Percentiles rank a stretch among this genome's conserved stretches.
These are phyloP conservation scores for Fukomys damarensis DNA, from an alignment of 2,113 vertebrate species.

Conservation along the genomic window DNA sequence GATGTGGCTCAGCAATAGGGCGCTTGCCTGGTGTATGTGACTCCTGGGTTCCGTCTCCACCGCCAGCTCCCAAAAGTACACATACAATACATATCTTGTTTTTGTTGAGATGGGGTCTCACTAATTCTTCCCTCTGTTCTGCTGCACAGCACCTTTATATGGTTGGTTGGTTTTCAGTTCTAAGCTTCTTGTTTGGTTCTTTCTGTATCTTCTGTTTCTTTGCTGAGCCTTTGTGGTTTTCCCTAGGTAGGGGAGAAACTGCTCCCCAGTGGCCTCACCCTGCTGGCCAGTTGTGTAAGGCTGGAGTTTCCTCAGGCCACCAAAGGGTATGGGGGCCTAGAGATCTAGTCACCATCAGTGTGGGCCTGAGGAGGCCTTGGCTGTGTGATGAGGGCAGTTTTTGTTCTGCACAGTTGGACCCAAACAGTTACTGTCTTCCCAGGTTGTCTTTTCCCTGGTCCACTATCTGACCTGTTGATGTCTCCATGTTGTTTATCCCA, in stretches of 20 bases:
- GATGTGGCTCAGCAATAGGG: not conserved
- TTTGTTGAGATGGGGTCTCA: not conserved
- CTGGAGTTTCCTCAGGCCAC: not conserved
- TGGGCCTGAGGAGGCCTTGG: not conserved
- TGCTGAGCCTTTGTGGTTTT: not conserved
- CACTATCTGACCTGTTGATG: not conserved
- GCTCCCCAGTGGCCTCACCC: not conserved
- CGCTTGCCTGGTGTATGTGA: too few relatives aligned
- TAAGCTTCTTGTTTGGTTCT: not conserved
- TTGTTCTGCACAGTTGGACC: not conserved
- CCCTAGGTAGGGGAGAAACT: not conserved
- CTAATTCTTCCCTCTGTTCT: not conserved
- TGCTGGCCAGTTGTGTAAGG: not conserved
- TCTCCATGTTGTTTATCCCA: not conserved
- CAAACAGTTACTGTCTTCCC: not conserved
- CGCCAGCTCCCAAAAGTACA: not conserved
- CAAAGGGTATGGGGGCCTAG: not conserved
- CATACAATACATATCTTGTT: not conserved
- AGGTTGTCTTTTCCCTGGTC: not conserved
- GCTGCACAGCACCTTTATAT: not conserved
- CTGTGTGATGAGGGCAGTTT: too few relatives aligned
- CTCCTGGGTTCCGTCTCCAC: not conserved
- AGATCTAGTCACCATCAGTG: not conserved
- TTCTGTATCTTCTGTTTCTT: not conserved
- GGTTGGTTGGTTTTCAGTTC: not conserved